phyloP scores from a whole-genome alignment of 2,888 invertebrate genomes.

The Leptopilina myrica region DNA sequence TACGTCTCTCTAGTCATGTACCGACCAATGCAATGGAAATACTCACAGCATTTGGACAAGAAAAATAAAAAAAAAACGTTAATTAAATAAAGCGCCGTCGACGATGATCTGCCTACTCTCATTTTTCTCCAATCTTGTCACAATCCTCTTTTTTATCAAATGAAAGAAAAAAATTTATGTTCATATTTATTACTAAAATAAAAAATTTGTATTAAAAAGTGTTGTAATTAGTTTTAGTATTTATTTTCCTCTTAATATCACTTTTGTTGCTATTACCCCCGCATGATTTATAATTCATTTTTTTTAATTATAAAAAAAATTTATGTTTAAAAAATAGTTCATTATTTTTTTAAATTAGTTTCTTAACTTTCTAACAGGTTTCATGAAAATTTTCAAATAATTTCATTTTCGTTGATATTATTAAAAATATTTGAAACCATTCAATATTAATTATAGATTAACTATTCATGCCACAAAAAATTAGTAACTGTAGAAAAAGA shows the following conservation, averaged over 20 bases:
- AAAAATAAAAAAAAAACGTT: constrained; percentile 20
- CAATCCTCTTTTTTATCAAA: constrained; percentile 23
- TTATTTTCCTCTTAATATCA: constrained; percentile 15
- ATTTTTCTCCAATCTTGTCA: constrained; percentile 36
- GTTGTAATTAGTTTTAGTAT: constrained; percentile 4
- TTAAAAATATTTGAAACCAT: no score
- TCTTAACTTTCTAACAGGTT: no score
- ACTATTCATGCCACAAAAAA: no score
- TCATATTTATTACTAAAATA: constrained; percentile 34
- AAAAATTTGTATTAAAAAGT: constrained; percentile 20
- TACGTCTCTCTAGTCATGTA: constrained; percentile 38
- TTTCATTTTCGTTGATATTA: no score
- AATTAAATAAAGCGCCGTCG: constrained; percentile 38
- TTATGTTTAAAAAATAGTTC: no score
- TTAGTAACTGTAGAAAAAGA: no score
- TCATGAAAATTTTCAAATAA: no score
- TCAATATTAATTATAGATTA: no score
- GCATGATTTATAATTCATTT: no score
- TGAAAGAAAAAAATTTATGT: constrained; percentile 20
- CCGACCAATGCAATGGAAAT: constrained; percentile 38
- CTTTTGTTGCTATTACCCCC: neutral
- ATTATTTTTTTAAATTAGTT: no score
- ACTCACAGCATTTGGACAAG: constrained; percentile 38
- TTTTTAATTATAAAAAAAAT: no score
- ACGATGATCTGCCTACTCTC: constrained; percentile 35